Evolutionary conservation across 2,797 vertebrate species (phyloP), one percentile per base, ranked within the genome.

Genomic region (Myotis vivesi): DNA sequence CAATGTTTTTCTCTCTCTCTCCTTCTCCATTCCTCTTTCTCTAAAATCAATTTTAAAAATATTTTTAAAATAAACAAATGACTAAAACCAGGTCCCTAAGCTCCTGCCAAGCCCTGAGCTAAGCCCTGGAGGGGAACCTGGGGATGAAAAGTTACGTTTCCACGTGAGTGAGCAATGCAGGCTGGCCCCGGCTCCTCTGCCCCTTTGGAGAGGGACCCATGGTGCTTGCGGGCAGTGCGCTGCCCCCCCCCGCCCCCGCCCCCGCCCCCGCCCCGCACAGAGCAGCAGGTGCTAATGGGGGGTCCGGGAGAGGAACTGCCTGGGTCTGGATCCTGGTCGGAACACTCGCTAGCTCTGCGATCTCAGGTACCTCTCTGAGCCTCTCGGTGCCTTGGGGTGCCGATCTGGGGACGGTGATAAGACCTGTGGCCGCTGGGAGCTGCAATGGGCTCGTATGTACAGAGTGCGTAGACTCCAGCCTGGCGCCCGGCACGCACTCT

Each of bases 401-500:
- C 15, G 41, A 17, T 12, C 77, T 51, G 11, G 69, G 57, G 25
- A n/a, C 66, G 20, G 15, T 8, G 36, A 30, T 19, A 41, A 41
- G 1, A 49, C 23, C 19, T n/a, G 73, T n/a, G 16, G 69, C 23
- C 12, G 0, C 33, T 1, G 2, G 6, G 83, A 82, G 33, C 57
- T 15, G 19, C 57, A 4, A 0, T 6, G 44, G 41, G 3, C 7
- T 6, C 6, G 2, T 5, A 25, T 2, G 10, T 1, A n/a, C 4
- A 20, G 6, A 8, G 33, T 15, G 6, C 68, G 13, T 4, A 6
- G 30, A 23, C 3, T 8, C 51, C 64, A 55, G 55, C 59, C 71
- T 25, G 2, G 44, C 23, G 15, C 38, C 83, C 49, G 11, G 28
- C 7, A 17, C 12, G 2, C 13, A 0, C 36, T 41, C 19, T 4